phyloP scores from a whole-genome alignment of 2,113 vertebrate genomes.

The Parus major region DNA sequence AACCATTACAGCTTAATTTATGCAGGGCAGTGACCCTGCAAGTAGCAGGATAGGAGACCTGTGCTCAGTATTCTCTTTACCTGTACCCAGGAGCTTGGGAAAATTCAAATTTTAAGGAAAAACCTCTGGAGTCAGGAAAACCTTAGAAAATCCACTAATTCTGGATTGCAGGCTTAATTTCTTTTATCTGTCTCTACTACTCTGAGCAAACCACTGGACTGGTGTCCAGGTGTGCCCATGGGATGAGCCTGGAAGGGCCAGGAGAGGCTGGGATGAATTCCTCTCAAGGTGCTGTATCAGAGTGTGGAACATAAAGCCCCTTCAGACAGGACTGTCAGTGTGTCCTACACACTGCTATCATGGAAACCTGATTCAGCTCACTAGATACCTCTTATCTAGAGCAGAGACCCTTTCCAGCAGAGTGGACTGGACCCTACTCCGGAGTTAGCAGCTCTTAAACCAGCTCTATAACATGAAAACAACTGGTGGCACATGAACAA shows the following conservation, averaged over 20 bases:
- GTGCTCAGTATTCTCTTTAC: neutral
- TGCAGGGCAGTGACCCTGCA: neutral
- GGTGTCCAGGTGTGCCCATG: neutral
- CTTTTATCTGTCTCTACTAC: neutral
- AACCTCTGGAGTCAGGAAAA: neutral
- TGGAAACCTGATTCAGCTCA: neutral
- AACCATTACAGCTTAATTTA: neutral
- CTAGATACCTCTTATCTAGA: neutral
- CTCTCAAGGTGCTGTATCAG: neutral
- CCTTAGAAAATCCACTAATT: neutral
- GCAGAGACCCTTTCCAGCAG: neutral
- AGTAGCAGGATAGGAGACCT: neutral
- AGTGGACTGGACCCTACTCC: neutral
- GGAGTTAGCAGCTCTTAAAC: neutral
- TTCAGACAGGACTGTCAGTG: neutral
- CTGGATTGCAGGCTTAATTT: neutral
- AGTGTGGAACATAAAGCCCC: neutral
- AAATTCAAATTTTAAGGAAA: neutral
- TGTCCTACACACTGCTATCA: neutral
- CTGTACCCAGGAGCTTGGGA: neutral
- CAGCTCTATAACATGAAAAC: neutral
- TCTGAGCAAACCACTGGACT: neutral
- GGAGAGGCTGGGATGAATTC: neutral
- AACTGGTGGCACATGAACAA: neutral
- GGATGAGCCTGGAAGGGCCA: neutral